Conservation (phyloP, 2,888 invertebrate genomes). For the Erpobdella octoculata region DNA sequence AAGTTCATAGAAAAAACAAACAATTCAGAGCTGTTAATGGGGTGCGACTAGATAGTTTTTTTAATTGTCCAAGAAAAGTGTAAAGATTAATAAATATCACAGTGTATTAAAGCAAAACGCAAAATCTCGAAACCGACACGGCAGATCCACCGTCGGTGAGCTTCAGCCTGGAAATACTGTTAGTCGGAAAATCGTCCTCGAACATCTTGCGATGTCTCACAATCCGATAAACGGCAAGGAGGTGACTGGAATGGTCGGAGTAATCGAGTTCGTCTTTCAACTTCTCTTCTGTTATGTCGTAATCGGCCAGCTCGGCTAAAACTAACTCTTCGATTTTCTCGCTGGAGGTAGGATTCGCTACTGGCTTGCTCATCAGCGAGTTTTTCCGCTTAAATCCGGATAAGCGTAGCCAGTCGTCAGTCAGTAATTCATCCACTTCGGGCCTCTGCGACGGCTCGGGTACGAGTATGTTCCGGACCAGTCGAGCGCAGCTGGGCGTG, state of each 20-base stretch:
- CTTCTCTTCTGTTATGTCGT: neutral
- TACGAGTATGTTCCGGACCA: slow-evolving; percentile 51
- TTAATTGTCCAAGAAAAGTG: no score
- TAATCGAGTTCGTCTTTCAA: neutral
- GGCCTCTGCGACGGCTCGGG: slow-evolving; percentile 51
- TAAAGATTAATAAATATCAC: no score
- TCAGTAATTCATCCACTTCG: slow-evolving; percentile 44
- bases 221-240: slow-evolving; percentile 7
- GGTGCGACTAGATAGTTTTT: no score
- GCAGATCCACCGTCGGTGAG: no score
- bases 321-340: neutral
- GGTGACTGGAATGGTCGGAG: neutral
- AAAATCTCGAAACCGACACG: no score
- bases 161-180: no score
- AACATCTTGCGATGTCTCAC: neutral
- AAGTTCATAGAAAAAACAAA: no score
- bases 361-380: neutral
- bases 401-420: neutral
- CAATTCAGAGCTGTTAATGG: no score
- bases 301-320: neutral
- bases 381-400: slow-evolving; percentile 55
- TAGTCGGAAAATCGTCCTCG: neutral
- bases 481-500: slow-evolving; percentile 48
- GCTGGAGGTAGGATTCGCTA: neutral
- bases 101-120: no score